phyloP scores from a whole-genome alignment of 2,113 vertebrate species.

The Micronycteris hirsuta region DNA sequence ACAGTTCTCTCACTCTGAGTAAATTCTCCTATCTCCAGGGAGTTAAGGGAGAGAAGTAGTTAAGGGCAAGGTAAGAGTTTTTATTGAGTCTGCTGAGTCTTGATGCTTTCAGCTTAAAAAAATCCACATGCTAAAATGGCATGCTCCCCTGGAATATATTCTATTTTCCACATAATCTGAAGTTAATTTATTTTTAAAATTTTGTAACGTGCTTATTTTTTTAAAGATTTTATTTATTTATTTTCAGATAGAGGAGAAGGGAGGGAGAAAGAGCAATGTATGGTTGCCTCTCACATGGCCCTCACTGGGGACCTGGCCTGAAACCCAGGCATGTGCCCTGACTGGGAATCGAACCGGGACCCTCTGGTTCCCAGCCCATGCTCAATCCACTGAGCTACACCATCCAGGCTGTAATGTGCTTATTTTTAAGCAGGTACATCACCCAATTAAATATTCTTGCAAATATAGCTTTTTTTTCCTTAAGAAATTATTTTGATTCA shows the following conservation, averaged over 20 bases:
- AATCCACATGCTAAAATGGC: neutral
- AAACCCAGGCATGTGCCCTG: too few relatives aligned
- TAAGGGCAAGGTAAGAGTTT: too few relatives aligned
- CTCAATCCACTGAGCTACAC: too few relatives aligned
- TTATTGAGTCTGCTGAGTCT: neutral
- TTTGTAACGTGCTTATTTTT: constrained; percentile 22
- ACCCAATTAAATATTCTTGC: neutral
- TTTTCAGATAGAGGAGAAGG: too few relatives aligned
- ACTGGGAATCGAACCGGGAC: too few relatives aligned
- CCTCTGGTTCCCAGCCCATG: too few relatives aligned
- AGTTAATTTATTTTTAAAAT: constrained; percentile 4
- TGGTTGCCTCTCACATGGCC: too few relatives aligned
- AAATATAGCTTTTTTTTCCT: constrained; percentile 8
- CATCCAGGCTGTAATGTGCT: too few relatives aligned
- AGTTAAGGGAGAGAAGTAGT: neutral
- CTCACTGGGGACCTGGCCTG: too few relatives aligned
- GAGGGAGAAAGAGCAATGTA: too few relatives aligned
- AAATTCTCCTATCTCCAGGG: neutral
- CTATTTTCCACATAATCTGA: neutral
- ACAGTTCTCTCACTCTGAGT: neutral
- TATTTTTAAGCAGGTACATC: constrained; percentile 12
- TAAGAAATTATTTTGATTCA: constrained; percentile 9
- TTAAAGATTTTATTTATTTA: too few relatives aligned
- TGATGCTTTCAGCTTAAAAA: neutral
- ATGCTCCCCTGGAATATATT: neutral